phyloP scores from a whole-genome alignment of 2,113 vertebrate genomes.

The Protobothrops flavoviridis region DNA sequence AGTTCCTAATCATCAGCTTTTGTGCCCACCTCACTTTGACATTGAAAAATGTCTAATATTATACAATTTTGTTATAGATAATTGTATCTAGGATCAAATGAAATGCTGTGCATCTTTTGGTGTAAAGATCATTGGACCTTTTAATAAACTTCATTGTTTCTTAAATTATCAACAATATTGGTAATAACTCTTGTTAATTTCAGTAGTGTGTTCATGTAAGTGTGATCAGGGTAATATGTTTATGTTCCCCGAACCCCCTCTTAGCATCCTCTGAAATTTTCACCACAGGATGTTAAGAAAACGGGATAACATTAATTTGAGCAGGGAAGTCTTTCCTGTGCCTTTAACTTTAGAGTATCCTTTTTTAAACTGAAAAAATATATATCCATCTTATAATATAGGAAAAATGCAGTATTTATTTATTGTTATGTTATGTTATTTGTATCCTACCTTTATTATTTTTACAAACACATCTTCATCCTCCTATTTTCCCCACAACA shows the following conservation, averaged over 20 bases:
- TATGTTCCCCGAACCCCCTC: not conserved
- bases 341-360: not conserved
- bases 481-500: not conserved
- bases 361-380: not conserved
- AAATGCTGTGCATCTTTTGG: not conserved
- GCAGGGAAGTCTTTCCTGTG: not conserved
- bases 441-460: not conserved
- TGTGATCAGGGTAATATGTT: not conserved
- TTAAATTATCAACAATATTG: not conserved
- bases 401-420: not conserved
- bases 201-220: not conserved
- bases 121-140: not conserved
- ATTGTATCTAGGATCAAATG: not conserved
- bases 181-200: not conserved
- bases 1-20: not conserved
- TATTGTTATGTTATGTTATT: not conserved
- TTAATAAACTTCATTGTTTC: not conserved
- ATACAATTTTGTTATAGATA: not conserved
- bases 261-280: not conserved
- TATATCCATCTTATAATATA: not conserved
- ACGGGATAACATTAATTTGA: not conserved
- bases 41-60: not conserved
- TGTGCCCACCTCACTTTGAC: not conserved
- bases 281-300: not conserved
- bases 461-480: not conserved